These are phyloP conservation scores for Cryptoleucopteryx plumbea DNA, from an alignment of 2,113 vertebrate genomes.

Conservation along the genomic window DNA sequence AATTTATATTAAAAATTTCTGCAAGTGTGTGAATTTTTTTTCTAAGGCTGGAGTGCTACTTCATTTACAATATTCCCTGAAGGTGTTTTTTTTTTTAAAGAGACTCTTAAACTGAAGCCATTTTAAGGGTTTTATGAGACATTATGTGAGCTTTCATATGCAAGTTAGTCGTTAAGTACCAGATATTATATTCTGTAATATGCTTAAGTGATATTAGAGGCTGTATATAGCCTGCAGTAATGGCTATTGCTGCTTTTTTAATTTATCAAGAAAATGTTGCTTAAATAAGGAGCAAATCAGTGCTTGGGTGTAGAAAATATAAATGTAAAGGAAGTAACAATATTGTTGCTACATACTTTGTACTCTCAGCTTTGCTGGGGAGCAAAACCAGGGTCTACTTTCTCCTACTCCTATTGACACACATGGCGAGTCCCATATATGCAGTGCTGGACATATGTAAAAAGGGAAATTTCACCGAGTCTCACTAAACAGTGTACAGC, in stretches of 20 bases:
- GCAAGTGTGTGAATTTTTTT: constrained; percentile 86
- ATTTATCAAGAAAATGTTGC: constrained; percentile 83
- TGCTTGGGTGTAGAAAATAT: constrained; percentile 75
- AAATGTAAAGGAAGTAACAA: constrained; percentile 70
- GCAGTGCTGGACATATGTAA: background rate
- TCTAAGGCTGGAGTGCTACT: constrained; percentile 81
- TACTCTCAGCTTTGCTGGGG: constrained; percentile 18
- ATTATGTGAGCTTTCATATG: constrained; percentile 96
- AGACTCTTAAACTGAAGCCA: constrained; percentile 85
- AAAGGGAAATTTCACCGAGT: background rate
- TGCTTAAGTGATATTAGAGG: constrained; percentile 89
- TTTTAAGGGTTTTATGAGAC: constrained; percentile 90
- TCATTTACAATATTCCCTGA: constrained; percentile 89
- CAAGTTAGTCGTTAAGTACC: constrained; percentile 93
- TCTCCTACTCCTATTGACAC: background rate
- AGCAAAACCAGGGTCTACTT: constrained; percentile 21
- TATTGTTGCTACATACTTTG: constrained; percentile 52
- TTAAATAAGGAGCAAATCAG: constrained; percentile 84
- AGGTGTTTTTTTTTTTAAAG: constrained; percentile 83
- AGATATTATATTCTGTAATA: constrained; percentile 96
- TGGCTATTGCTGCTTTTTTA: constrained; percentile 92
- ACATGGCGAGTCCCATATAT: background rate
- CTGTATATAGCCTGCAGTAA: constrained; percentile 84
- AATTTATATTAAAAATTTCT: constrained; percentile 89
- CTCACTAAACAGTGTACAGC: background rate